phyloP scores from a whole-genome alignment of 2,113 vertebrate species.

The Saguinus midas region DNA sequence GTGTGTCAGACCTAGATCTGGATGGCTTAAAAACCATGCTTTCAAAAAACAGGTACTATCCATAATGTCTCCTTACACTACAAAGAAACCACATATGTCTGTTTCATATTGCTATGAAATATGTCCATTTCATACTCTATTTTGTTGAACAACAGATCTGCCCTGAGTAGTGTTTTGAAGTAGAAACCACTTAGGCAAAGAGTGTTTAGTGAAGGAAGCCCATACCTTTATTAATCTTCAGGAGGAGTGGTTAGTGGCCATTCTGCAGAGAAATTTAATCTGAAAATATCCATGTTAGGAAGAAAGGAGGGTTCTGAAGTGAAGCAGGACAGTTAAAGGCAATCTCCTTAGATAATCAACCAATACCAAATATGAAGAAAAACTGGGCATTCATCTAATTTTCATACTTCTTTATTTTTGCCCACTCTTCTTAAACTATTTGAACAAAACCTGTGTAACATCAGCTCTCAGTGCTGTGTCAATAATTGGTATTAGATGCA shows the following conservation, averaged over 20 bases:
- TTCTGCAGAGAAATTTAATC: neutral
- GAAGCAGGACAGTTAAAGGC: neutral
- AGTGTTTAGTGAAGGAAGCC: neutral
- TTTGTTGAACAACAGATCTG: neutral
- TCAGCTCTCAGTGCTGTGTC: neutral
- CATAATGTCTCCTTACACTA: neutral
- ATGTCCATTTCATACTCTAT: neutral
- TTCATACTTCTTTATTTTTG: neutral
- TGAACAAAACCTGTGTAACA: neutral
- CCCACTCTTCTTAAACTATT: neutral
- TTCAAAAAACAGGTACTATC: neutral
- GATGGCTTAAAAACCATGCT: neutral
- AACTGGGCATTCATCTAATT: neutral
- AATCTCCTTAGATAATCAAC: neutral
- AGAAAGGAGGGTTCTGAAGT: neutral
- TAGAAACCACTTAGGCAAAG: neutral
- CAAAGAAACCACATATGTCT: neutral
- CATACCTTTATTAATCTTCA: neutral
- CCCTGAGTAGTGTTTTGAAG: neutral
- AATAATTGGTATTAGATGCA: neutral
- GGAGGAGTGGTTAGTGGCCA: neutral
- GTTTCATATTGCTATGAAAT: neutral
- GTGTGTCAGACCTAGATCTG: neutral
- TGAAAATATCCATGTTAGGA: neutral
- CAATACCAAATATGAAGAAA: neutral